Evolutionary conservation across 2,888 invertebrate species (phyloP), one percentile per base, ranked within the genome.

Genomic region (Zygogramma bicolorata): DNA sequence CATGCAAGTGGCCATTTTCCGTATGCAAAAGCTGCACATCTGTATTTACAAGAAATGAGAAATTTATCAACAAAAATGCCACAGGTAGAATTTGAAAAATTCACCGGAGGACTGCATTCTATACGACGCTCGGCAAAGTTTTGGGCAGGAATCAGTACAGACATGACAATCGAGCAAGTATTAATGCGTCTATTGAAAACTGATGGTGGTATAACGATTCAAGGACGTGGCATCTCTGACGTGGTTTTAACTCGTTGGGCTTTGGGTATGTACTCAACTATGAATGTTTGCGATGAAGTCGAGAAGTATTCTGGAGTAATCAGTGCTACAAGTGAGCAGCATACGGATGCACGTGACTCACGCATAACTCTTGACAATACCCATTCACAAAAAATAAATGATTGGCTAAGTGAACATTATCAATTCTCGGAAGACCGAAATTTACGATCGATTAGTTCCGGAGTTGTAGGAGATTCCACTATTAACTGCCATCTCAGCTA

Each of bases 21-120:
- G 7, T 71, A 71, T 31, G 71, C 62, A 40, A 74, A 81, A 77
- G 74, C 77, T 73, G 68, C 73, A 49, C 81, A 81, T 57, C 59
- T 82, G 22, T 84, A 82, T 75, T 53, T 83, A 2, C 82, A 82
- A 77, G 71, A 80, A 34, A 82, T 81, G 82, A 38, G 58, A n/a
- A 68, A 78, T 20, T 73, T 67, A 59, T 62, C 75, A 76, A 57
- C 70, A 13, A 72, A 40, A 70, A 77, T 80, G 58, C 18, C 18
- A 15, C 18, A 3, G 5, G 2, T 13, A 25, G 69, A 69, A 70
- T 65, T 53, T 31, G 31, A 62, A 27, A 79, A 79, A 77, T 81
- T 76, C 75, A 77, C 75, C 6, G 80, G n/a, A n/a, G n/a, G n/a
- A n/a, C n/a, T n/a, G n/a, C n/a, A n/a, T n/a, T n/a, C n/a, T n/a